phyloP scores from a whole-genome alignment of 2,797 vertebrate species.

The Micropoecilia bifurca region DNA sequence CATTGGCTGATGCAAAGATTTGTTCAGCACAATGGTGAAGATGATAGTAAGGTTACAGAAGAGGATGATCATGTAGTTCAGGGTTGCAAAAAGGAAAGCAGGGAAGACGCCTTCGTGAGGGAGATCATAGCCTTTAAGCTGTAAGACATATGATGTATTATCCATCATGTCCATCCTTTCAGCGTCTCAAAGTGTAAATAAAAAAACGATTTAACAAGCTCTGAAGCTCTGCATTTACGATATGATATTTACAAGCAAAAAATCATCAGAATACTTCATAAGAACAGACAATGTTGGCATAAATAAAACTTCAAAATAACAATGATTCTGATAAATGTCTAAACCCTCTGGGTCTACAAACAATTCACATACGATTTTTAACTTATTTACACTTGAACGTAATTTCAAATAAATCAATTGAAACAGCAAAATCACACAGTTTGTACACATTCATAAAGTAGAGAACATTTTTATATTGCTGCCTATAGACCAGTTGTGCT shows the following conservation, averaged over 20 bases:
- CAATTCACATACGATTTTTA: not conserved
- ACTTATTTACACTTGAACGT: not conserved
- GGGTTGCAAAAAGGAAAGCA: constrained; percentile 71
- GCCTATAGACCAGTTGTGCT: not conserved
- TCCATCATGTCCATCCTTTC: constrained; percentile 44
- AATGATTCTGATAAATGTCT: not conserved
- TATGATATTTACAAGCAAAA: not conserved
- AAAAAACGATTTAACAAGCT: not conserved
- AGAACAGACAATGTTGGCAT: not conserved
- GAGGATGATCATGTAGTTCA: constrained; percentile 78
- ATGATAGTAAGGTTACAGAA: constrained; percentile 78
- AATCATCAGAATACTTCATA: not conserved
- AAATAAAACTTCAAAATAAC: not conserved
- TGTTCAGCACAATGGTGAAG: constrained; percentile 73
- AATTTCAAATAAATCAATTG: not conserved
- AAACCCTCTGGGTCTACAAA: not conserved
- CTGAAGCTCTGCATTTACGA: not conserved
- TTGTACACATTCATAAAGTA: not conserved
- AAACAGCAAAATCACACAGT: not conserved
- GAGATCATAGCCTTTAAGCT: constrained; percentile 58
- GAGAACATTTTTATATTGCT: not conserved
- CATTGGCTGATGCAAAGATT: constrained; percentile 80
- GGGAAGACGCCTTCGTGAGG: constrained; percentile 50
- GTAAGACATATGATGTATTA: constrained; percentile 57
- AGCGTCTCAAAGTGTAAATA: not conserved